Base-by-base conservation (phyloP, 1,140 invertebrate species). In the Trinorchestia longiramus region DNA sequence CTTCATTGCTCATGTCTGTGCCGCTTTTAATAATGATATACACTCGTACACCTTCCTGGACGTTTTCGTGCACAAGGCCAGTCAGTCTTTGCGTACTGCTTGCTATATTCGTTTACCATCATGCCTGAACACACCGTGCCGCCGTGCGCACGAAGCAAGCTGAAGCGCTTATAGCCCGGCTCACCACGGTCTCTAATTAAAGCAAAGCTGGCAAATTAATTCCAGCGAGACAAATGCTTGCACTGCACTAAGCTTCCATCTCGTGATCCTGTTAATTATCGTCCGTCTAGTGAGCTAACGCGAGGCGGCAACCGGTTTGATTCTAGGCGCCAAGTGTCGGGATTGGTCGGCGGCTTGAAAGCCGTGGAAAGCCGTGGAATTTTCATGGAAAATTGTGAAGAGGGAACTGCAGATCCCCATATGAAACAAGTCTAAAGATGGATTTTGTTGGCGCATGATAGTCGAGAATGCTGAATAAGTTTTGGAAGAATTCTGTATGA, bases 181-280 rank as follows among this genome's bases (percentile, higher is more conserved):
- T 77, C 62, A 77, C 88, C 4, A 42, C 41, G 88, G 41, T 90
- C 88, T 41, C 88, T 90, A 90, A 90, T 90, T 90, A 90, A 90
- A 90, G 88, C 88, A 90, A 77, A 77, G 62, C 62, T 77, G 62
- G 62, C 62, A 77, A 90, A 90, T 90, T 41, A 43, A 90, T 90
- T 90, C 41, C 88, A 90, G 88, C 43, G 88, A 90, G 88, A 90
- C 88, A 90, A 90, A 90, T 43, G 88, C 88, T 90, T 90, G 88
- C 88, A 90, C 88, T 90, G 88, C 88, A 43, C 88, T 77, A 90
- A 90, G 88, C 88, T 90, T 90, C 88, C 88, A 90, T 90, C 88
- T 90, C 88, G 88, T 90, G 41, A 90, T 90, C 41, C n/a, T 43
- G 41, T 90, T 90, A 90, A 90, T 90, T 90, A 90, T 90, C 40